Evolutionary conservation across 2,113 vertebrate genomes (phyloP).

Genomic region (Austrofundulus limnaeus): DNA sequence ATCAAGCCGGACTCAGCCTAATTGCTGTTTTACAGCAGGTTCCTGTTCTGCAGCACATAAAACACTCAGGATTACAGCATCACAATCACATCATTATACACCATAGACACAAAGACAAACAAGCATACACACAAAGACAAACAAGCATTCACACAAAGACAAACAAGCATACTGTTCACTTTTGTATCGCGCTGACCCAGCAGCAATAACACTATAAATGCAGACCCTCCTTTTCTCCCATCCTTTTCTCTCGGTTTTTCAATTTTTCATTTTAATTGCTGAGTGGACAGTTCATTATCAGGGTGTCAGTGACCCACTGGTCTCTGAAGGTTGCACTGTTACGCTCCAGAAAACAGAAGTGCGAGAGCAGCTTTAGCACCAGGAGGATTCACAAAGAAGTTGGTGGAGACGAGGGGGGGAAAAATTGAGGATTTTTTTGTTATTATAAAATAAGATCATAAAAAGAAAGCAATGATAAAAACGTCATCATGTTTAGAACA

Average conservation of each 20-base stretch:
- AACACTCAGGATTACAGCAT: too few species aligned
- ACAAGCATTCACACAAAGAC: too few species aligned
- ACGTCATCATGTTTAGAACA: not conserved
- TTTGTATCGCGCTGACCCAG: constrained; percentile 56
- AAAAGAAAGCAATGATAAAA: not conserved
- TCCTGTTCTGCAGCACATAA: too few species aligned
- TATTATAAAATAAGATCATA: not conserved
- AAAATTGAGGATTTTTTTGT: not conserved
- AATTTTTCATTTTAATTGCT: constrained; percentile 79
- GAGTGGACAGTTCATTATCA: constrained; percentile 78
- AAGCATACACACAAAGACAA: too few species aligned
- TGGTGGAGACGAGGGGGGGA: not conserved
- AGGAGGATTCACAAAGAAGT: constrained; percentile 42
- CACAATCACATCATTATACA: too few species aligned
- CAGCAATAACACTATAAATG: constrained; percentile 38
- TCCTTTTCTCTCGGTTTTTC: constrained; percentile 56
- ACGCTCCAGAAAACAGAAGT: constrained; percentile 60
- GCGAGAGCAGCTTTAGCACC: constrained; percentile 38
- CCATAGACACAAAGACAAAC: too few species aligned
- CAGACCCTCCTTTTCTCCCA: constrained; percentile 28
- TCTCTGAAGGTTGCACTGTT: constrained; percentile 70
- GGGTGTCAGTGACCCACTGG: constrained; percentile 70
- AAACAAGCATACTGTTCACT: too few species aligned
- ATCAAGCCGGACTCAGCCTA: too few species aligned
- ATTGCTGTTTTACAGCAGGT: too few species aligned